Evolutionary conservation across 2,888 invertebrate species (phyloP), one percentile per base, ranked within the genome.

Genomic region (Ceramica pisi): DNA sequence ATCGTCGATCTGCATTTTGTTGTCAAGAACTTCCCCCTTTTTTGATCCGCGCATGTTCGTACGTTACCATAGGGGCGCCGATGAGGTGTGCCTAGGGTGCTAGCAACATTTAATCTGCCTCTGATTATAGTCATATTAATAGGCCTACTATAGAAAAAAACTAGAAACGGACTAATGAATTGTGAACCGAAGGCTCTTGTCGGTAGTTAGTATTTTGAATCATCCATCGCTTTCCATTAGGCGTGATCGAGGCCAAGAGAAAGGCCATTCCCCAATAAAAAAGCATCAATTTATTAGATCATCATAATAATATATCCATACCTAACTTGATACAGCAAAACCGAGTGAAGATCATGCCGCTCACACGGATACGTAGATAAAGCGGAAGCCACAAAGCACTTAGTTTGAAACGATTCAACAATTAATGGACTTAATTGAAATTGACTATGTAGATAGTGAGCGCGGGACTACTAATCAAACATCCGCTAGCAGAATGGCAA

Each of bases 361-460:
- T 60, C 16, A 62, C 61, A 75, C 51, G 55, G 53, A 44, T 51
- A 19, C 16, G 46, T 69, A 77, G 41, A 12, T 50, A 61, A 50
- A 53, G 41, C 53, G 48, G 50, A 71, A 68, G 62, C 83, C 83
- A 68, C 76, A 59, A 62, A 83, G 75, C 71, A 75, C 81, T 81
- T 80, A 80, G 78, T 78, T 71, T 68, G 66, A 64, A 83, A 75
- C 67, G 76, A 71, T 72, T 81, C 67, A 83, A 76, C 64, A 80
- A 75, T 76, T 81, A 83, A 81, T 71, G 61, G 56, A 75, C 68
- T 71, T 83, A 71, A 82, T 82, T 81, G 70, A 75, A 75, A 81
- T 83, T 80, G 72, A 76, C 53, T 83, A 72, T 66, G 62, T 76
- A 64, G 35, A 56, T 72, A 68, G 53, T 53, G 59, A 63, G 31